phyloP scores from a whole-genome alignment of 2,888 invertebrate genomes.

The Diadegma fenestrale region DNA sequence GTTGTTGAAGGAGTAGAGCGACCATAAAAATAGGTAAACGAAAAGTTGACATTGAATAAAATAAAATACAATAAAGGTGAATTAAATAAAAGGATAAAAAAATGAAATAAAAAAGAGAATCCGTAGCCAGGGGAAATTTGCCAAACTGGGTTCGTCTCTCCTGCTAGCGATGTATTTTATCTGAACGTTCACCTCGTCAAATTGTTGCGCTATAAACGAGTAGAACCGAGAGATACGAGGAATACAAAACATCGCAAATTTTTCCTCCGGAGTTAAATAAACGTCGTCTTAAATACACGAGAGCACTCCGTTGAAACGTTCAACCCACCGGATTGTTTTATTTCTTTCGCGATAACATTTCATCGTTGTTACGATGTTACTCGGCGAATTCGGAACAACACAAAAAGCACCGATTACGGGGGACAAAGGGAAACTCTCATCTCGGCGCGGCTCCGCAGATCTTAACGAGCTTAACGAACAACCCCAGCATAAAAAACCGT shows the following conservation, averaged over 20 bases:
- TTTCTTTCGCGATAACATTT: constrained; percentile 25
- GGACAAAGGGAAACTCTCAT: constrained; percentile 12
- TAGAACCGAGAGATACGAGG: constrained; percentile 64
- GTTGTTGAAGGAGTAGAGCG: not conserved
- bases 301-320: constrained; percentile 40
- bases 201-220: constrained; percentile 39
- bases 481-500: not conserved
- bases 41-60: not conserved
- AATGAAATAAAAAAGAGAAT: not conserved
- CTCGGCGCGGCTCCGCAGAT: not conserved
- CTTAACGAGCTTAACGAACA: not conserved
- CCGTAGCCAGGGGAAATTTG: constrained; percentile 57
- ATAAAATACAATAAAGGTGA: not conserved
- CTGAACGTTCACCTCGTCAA: constrained; percentile 54
- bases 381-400: constrained; percentile 33
- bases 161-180: constrained; percentile 39
- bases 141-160: constrained; percentile 49
- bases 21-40: not conserved
- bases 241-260: constrained; percentile 20
- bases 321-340: constrained; percentile 20
- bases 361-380: constrained; percentile 2
- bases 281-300: constrained; percentile 39
- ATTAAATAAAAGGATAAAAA: not conserved
- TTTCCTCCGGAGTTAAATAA: constrained; percentile 19
- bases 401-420: constrained; percentile 28